Percentiles rank a stretch among this genome's conserved stretches.
Evolutionary conservation across 2,113 vertebrate species (phyloP).

Genomic region (Addax nasomaculatus): DNA sequence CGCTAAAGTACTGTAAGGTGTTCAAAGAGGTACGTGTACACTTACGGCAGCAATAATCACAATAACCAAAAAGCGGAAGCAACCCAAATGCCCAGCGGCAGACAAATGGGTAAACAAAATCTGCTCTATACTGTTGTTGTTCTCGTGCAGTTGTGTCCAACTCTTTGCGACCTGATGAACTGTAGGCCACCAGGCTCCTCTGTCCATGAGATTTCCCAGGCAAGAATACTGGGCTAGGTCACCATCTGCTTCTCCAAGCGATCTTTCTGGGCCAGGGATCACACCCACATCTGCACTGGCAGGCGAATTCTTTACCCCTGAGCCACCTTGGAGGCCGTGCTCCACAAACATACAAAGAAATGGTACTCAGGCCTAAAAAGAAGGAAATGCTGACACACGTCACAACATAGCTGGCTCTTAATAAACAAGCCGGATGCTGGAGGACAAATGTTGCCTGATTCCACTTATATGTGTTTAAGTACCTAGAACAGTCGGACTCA

Average conservation of each 20-base stretch:
- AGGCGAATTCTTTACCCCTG: not conserved
- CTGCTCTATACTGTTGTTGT: accelerated
- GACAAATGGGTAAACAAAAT: accelerated
- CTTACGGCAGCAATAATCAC: accelerated
- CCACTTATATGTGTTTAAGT: not conserved
- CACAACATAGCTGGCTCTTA: accelerated
- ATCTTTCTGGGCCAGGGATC: not conserved
- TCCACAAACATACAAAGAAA: accelerated
- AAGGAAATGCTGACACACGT: not conserved
- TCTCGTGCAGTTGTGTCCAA: not conserved
- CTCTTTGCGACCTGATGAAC: not conserved
- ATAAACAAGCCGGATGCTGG: not conserved
- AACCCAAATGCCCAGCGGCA: accelerated
- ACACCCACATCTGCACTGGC: not conserved
- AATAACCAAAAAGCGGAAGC: accelerated
- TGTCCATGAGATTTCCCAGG: not conserved
- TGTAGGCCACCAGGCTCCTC: not conserved
- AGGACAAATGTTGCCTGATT: not conserved
- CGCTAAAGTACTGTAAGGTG: accelerated
- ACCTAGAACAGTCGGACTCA: not conserved
- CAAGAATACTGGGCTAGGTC: not conserved
- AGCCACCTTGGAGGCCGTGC: not conserved
- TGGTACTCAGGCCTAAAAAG: not conserved
- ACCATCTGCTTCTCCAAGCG: not conserved
- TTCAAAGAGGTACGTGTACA: accelerated